Conservation (phyloP, 2,888 invertebrate species). For the Leucania comma region DNA sequence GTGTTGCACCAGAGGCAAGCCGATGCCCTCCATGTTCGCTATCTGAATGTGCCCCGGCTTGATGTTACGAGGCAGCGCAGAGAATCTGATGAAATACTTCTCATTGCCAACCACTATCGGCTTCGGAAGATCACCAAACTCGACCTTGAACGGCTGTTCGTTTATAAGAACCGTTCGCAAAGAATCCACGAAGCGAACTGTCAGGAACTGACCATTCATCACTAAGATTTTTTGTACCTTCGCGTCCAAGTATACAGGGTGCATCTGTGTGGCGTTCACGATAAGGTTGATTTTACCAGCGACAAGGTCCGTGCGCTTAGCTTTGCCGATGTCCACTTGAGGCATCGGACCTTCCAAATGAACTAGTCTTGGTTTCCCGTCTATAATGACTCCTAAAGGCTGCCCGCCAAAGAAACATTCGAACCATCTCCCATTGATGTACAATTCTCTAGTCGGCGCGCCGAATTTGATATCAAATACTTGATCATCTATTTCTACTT, state of each 20-base stretch:
- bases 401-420: constrained; percentile 98
- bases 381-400: constrained; percentile 95
- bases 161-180: constrained; percentile 95
- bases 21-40: constrained; percentile 93
- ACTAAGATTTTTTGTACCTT: constrained; percentile 95
- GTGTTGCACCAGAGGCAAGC: constrained; percentile 62
- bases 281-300: constrained; percentile 96
- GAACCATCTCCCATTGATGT: constrained; percentile 96
- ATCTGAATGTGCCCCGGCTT: constrained; percentile 93
- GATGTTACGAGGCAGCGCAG: constrained; percentile 94
- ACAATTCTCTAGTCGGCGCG: constrained; percentile 97
- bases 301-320: constrained; percentile 94
- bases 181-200: constrained; percentile 95
- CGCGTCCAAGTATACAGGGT: constrained; percentile 95
- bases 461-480: constrained; percentile 96
- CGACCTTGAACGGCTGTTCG: constrained; percentile 94
- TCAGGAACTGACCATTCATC: constrained; percentile 93
- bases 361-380: constrained; percentile 94
- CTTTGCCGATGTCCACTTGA: constrained; percentile 96
- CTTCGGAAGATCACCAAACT: constrained; percentile 96
- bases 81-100: constrained; percentile 95
- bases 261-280: constrained; percentile 94
- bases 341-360: constrained; percentile 98
- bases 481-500: constrained; percentile 93
- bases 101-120: constrained; percentile 94